Base-by-base conservation (phyloP, 2,113 vertebrate genomes). In the Oryzias celebensis region DNA sequence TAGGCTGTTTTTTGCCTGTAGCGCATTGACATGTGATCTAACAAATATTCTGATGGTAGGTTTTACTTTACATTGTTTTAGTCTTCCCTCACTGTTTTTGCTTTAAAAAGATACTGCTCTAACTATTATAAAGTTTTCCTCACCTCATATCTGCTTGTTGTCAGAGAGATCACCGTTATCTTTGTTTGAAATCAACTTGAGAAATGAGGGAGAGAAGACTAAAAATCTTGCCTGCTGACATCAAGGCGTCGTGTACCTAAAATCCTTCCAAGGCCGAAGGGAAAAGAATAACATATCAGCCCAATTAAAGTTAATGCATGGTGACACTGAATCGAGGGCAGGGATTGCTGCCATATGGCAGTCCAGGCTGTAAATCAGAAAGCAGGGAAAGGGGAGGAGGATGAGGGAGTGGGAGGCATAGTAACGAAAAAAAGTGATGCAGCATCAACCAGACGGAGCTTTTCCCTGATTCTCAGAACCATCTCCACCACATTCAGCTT, bases 221-320 rank as follows among this genome's bases (percentile, higher is more conserved):
- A 62, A 68, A 83, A 73, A 64, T 71, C 65, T 71, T 66, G 66
- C 79, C 78, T 46, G 82, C 80, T 83, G 78, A 86, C 85, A 83
- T 83, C 81, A 78, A 83, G 75, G 78, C 71, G 52, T 63, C 43
- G 51, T 67, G 82, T 85, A 81, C 80, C 83, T 86, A 80, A 88
- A 89, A 88, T 77, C 81, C 79, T 86, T 81, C 82, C 86, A 80
- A 79, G 81, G 86, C 80, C 64, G 42, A 60, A 81, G 60, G 80
- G 83, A 81, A 75, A 82, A 86, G 82, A 88, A 84, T 84, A 89
- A 87, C 85, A 85, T 81, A 85, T 90, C 89, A 88, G 80, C 75
- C 90, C 89, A 91, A 91, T 91, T 88, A 87, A 85, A 87, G 85
- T 83, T 90, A 89, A 91, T 88, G 87, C 83, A 75, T 77, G 76